A percentile compares a stretch with the other conserved stretches of the same genome.
These are phyloP conservation scores for Sturnira hondurensis DNA, from an alignment of 2,113 vertebrate genomes.

Conservation along the genomic window DNA sequence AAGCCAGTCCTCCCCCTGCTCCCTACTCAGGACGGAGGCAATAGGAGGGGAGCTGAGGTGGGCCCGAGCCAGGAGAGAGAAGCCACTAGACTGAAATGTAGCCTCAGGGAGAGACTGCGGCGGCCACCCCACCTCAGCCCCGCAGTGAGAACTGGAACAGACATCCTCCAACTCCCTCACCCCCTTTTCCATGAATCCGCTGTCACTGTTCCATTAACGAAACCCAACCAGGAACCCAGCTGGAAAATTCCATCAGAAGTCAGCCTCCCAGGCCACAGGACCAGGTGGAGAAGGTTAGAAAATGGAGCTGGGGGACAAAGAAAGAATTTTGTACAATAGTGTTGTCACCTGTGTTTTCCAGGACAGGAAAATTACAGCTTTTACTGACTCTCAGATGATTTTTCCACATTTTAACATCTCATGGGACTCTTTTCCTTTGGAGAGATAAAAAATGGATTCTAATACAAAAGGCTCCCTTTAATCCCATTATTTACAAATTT, in stretches of 20 bases:
- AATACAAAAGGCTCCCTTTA: background rate
- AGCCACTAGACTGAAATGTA: background rate
- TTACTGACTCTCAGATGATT: background rate
- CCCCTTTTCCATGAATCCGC: background rate
- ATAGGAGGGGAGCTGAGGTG: background rate
- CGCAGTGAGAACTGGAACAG: background rate
- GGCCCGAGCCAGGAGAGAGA: background rate
- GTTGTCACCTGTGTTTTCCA: background rate
- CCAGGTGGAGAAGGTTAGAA: background rate
- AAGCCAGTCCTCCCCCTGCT: background rate
- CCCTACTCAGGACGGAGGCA: background rate
- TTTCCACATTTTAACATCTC: background rate
- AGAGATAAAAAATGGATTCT: conserved; percentile 2
- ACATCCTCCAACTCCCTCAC: background rate
- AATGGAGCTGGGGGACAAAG: background rate
- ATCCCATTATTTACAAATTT: conserved; percentile 35
- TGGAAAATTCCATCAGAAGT: background rate
- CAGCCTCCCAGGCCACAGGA: background rate
- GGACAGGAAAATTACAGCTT: background rate
- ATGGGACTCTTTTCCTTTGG: background rate
- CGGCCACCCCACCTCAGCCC: too few relatives aligned
- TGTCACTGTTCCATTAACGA: background rate
- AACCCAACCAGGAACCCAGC: background rate
- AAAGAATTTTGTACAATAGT: background rate
- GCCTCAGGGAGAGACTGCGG: background rate